These are phyloP conservation scores for Venustaconcha ellipsiformis DNA, from an alignment of 1,140 invertebrate species.

Conservation along the genomic window DNA sequence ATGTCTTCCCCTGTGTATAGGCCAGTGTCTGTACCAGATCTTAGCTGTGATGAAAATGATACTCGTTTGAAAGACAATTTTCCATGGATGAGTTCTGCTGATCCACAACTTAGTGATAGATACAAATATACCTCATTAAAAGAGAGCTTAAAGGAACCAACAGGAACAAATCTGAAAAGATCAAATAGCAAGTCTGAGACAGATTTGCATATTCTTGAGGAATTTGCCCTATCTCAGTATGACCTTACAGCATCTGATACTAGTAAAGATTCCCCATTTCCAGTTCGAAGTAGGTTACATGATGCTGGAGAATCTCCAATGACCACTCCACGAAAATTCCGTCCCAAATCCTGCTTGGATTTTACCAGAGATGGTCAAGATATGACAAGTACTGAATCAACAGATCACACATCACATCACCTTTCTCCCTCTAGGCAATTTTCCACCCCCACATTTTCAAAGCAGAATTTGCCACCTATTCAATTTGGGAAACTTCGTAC, in stretches of 20 bases:
- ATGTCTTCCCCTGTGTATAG: constrained; percentile 15
- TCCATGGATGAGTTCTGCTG: not conserved
- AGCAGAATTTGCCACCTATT: too few relatives aligned
- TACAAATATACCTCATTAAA: constrained; percentile 21
- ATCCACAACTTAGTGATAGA: constrained; percentile 9
- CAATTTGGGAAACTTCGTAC: too few relatives aligned
- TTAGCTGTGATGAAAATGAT: constrained; percentile 24
- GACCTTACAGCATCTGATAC: constrained; percentile 9
- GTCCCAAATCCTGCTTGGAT: too few relatives aligned
- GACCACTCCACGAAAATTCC: constrained; percentile 13
- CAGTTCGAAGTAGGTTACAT: constrained; percentile 11
- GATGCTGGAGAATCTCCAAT: constrained; percentile 26
- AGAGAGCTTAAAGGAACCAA: constrained; percentile 9
- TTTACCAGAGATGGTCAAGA: too few relatives aligned
- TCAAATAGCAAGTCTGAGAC: constrained; percentile 29
- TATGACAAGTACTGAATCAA: too few relatives aligned
- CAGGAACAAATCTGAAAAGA: constrained; percentile 17
- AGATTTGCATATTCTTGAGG: constrained; percentile 13
- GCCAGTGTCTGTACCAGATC: constrained; percentile 24
- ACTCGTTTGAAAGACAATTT: constrained; percentile 13
- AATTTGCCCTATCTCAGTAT: constrained; percentile 4
- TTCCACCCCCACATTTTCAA: too few relatives aligned
- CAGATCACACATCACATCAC: too few relatives aligned
- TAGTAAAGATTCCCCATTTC: constrained; percentile 20
- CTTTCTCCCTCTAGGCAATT: too few relatives aligned